Percentiles rank a stretch among this genome's conserved stretches.
These are phyloP conservation scores for Chrysemys picta DNA, from an alignment of 2,113 vertebrate species.

Conservation along the genomic window DNA sequence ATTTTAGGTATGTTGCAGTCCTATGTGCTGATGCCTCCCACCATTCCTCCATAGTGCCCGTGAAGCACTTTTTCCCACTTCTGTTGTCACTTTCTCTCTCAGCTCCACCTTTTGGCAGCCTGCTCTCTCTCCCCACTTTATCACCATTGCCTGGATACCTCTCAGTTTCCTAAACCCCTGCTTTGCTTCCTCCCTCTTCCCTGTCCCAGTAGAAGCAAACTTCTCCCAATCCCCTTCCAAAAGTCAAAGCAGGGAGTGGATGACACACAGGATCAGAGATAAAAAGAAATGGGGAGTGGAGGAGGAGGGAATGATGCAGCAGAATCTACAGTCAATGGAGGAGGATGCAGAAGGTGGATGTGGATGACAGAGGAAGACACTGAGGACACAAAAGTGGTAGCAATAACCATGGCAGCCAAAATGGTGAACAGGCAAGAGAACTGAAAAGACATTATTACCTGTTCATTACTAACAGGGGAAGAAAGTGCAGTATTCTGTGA, in stretches of 20 bases:
- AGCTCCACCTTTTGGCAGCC: not conserved
- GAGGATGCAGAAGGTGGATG: not conserved
- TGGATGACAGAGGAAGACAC: not conserved
- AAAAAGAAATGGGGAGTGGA: not conserved
- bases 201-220: not conserved
- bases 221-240: not conserved
- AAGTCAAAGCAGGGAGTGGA: not conserved
- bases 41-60: not conserved
- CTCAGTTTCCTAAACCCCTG: not conserved
- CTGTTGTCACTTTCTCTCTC: not conserved
- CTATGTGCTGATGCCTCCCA: accelerated
- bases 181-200: not conserved
- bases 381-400: not conserved
- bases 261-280: not conserved
- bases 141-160: not conserved
- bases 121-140: not conserved
- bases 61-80: not conserved
- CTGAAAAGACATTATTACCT: not conserved
- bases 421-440: not conserved
- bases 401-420: not conserved
- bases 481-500: accelerated
- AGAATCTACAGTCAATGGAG: not conserved
- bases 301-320: not conserved
- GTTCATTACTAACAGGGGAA: not conserved
- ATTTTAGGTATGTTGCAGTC: not conserved